Percentiles rank a stretch among this genome's conserved stretches.
These are phyloP conservation scores for Rachycentron canadum DNA, from an alignment of 2,797 vertebrate species.

Conservation along the genomic window DNA sequence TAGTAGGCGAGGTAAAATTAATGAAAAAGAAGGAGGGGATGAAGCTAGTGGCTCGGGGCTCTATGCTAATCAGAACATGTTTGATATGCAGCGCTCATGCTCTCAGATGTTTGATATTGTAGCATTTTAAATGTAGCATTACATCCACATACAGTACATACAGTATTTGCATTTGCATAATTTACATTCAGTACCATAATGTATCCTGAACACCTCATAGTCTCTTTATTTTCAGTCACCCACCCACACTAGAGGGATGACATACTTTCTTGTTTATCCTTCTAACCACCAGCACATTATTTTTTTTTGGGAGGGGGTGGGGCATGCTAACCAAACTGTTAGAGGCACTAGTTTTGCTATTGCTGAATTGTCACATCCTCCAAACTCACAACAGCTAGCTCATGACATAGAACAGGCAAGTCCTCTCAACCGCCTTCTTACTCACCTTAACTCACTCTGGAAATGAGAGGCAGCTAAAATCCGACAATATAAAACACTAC, in stretches of 20 bases:
- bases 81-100: conserved; percentile 63
- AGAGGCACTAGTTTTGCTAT: conserved; percentile 56
- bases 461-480: conserved; percentile 44
- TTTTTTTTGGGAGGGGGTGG: too few species aligned
- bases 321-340: conserved; percentile 50
- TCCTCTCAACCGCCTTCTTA: conserved; percentile 51
- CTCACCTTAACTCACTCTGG: conserved; percentile 22
- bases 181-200: conserved; percentile 61
- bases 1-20: conserved; percentile 66
- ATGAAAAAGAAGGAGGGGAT: conserved; percentile 70
- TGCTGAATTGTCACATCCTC: conserved; percentile 61
- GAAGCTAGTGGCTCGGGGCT: conserved; percentile 55
- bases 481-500: conserved; percentile 33
- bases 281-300: conserved; percentile 9
- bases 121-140: conserved; percentile 36
- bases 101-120: conserved; percentile 70
- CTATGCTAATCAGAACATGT: conserved; percentile 74
- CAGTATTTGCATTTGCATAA: conserved; percentile 63
- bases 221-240: conserved; percentile 51
- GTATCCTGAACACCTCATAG: conserved; percentile 50
- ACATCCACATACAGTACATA: conserved; percentile 61
- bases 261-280: conserved; percentile 29
- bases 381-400: conserved; percentile 54
- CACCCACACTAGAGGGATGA: conserved; percentile 59
- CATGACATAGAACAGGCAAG: conserved; percentile 30